Conservation (phyloP, 2,113 vertebrate genomes). For the Brachyhypopomus occidentalis region DNA sequence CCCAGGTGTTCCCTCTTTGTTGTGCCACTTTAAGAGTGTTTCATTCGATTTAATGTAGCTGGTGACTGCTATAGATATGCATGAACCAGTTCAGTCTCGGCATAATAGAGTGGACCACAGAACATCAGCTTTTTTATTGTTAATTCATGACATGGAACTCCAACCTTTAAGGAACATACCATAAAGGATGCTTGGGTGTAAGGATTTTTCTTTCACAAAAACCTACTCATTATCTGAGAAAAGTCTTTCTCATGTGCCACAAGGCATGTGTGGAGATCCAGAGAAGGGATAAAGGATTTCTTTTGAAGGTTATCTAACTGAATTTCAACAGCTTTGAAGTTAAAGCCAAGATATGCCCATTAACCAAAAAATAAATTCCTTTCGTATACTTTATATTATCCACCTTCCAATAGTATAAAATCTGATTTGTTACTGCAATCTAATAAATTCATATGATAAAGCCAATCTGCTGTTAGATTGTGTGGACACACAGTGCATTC, state of each 20-base stretch:
- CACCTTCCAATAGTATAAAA: constrained; percentile 4
- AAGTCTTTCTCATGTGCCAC: constrained; percentile 21
- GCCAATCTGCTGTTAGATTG: neutral
- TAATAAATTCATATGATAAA: neutral
- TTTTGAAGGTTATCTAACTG: constrained; percentile 21
- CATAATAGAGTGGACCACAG: constrained; percentile 15
- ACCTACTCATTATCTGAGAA: constrained; percentile 8
- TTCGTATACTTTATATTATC: neutral
- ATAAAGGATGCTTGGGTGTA: neutral
- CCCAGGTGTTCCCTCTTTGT: constrained; percentile 30
- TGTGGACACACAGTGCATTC: neutral
- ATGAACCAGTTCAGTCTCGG: constrained; percentile 12
- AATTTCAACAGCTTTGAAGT: constrained; percentile 18
- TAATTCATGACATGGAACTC: constrained; percentile 31
- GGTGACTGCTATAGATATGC: constrained; percentile 31
- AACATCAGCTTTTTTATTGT: constrained; percentile 23
- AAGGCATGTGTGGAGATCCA: constrained; percentile 13
- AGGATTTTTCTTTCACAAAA: neutral
- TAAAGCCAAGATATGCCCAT: constrained; percentile 14
- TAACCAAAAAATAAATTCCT: constrained; percentile 8
- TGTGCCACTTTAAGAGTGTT: neutral
- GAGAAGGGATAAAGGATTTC: constrained; percentile 18
- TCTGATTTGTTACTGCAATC: neutral
- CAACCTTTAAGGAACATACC: neutral
- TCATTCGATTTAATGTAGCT: constrained; percentile 39